A percentile compares a stretch with the other conserved stretches of the same genome.
Conservation (phyloP, 2,797 vertebrate genomes). For the Philypnodon macrostomus region DNA sequence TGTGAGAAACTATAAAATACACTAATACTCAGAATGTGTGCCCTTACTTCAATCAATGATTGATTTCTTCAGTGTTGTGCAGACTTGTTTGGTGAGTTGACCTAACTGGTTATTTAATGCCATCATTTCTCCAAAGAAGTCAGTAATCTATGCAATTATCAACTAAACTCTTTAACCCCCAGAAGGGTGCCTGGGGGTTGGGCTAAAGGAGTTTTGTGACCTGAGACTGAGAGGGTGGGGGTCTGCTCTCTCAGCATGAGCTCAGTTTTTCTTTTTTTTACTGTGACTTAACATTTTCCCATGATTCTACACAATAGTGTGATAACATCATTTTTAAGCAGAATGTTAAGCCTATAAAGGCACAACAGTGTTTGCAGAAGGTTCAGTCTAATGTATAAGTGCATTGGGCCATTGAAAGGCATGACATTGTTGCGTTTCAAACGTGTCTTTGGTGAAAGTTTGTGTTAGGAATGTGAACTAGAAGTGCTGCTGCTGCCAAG, state of each 20-base stretch:
- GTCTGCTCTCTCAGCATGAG: not conserved
- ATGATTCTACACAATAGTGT: too few species aligned
- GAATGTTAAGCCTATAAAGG: too few species aligned
- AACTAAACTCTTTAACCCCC: not conserved
- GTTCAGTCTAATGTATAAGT: not conserved
- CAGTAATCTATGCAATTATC: not conserved
- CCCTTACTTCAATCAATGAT: not conserved
- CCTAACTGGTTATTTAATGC: too few species aligned
- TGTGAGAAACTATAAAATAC: not conserved
- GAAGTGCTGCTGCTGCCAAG: conserved; percentile 7
- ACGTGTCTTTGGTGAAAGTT: not conserved
- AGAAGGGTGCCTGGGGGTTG: not conserved
- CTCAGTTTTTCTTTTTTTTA: not conserved
- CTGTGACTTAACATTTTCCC: not conserved
- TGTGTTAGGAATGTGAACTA: not conserved
- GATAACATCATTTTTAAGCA: too few species aligned
- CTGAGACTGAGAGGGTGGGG: not conserved
- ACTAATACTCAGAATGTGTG: too few species aligned
- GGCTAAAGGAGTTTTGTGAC: not conserved
- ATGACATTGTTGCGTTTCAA: conserved; percentile 12
- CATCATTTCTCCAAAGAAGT: too few species aligned
- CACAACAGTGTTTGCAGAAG: not conserved
- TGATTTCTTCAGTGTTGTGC: too few species aligned
- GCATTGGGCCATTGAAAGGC: not conserved
- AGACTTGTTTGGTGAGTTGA: too few species aligned